These are phyloP conservation scores for Pseudomyrmex sp. DNA, from an alignment of 1,140 invertebrate species.

Conservation along the genomic window DNA sequence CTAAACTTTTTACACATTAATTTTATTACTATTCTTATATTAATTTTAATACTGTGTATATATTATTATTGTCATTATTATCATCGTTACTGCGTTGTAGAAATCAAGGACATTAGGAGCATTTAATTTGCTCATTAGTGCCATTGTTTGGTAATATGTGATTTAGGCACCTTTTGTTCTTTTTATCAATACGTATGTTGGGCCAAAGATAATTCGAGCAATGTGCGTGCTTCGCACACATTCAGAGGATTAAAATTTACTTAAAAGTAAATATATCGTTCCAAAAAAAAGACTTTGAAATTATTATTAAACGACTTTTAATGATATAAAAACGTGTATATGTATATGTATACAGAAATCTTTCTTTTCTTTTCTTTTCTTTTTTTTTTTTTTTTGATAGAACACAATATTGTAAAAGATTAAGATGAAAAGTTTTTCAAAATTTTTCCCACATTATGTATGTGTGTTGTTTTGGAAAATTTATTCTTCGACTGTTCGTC, in stretches of 20 bases:
- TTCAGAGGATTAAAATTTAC: constrained; percentile 12
- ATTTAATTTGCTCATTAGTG: constrained; percentile 24
- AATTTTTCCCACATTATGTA: constrained; percentile 1
- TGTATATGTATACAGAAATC: too few species aligned
- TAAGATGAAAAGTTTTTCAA: constrained; percentile 7
- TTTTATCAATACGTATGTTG: constrained; percentile 16
- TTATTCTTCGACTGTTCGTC: constrained; percentile 52
- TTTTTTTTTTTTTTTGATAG: constrained; percentile 22
- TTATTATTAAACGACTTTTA: constrained; percentile 28
- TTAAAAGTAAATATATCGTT: constrained; percentile 29
- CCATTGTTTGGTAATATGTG: constrained; percentile 49
- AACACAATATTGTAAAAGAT: constrained; percentile 33
- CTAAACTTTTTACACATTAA: constrained; percentile 62
- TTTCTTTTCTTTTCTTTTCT: background rate
- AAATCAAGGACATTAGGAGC: constrained; percentile 38
- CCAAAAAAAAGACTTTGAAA: background rate
- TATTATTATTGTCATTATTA: constrained; percentile 60
- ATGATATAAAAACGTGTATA: background rate
- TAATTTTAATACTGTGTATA: constrained; percentile 4
- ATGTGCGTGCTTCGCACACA: background rate
- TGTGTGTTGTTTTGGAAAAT: constrained; percentile 31
- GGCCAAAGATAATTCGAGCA: background rate
- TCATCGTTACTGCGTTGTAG: constrained; percentile 64
- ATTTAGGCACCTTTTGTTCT: constrained; percentile 44
- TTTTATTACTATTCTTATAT: constrained; percentile 30